Evolutionary conservation across 2,888 invertebrate genomes (phyloP), one percentile per base, ranked within the genome.

Genomic region (Pardosa pseudoannulata): DNA sequence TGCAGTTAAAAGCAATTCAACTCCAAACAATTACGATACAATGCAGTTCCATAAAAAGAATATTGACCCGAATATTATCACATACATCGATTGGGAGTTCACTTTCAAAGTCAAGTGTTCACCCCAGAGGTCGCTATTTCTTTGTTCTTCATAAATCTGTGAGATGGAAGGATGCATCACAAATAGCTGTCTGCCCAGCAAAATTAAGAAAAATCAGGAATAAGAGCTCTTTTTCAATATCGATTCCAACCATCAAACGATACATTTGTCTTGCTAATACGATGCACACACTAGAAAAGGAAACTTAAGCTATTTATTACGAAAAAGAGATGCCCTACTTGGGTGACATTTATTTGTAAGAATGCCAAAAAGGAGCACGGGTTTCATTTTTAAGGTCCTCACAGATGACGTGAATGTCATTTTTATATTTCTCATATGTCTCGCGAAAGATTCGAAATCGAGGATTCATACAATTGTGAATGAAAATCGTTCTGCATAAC

Each of bases 221-320:
- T 46, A 1, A 16, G 41, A 16, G 16, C 13, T 16, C 41, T 46
- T 46, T 13, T 46, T 11, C 9, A 46, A 13, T 46, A 46, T 46
- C 41, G 41, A 46, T 46, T 46, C 41, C 9, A 16, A 9, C 9
- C 16, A 46, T 46, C 41, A 46, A 6, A 46, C 41, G 41, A 46
- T 46, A 46, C 41, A 46, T 46, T 46, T 46, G 41, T 46, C 41
- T 46, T 46, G 6, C 41, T 46, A 46, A 46, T 46, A 46, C 41
- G 16, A 46, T 13, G 41, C 16, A 46, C 41, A 5, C 9, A 13
- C 13, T 36, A 36, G 5, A 46, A 46, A 46, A 13, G 16, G 16
- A 46, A 46, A 46, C 9, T 46, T 46, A 13, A 46, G 41, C 41
- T 46, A 46, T 46, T 46, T 46, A 46, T 46, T 46, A 16, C 41